A percentile compares a stretch with the other conserved stretches of the same genome.
Evolutionary conservation across 2,113 vertebrate species (phyloP).

Genomic region (Ramphastos sulfuratus): DNA sequence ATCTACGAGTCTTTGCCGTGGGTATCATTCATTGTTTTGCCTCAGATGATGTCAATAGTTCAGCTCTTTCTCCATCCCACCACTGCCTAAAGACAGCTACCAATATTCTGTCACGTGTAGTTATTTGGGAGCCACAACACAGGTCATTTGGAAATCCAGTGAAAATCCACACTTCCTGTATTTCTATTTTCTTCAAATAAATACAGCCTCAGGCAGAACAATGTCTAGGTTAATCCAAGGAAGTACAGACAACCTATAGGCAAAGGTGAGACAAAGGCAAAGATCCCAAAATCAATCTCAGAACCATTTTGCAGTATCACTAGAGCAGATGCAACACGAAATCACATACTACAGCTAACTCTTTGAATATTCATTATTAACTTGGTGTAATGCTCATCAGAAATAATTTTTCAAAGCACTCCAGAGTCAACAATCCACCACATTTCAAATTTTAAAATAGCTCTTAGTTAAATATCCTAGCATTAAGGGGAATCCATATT

Average conservation of each 20-base stretch:
- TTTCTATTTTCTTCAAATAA: not conserved
- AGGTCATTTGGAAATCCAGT: not conserved
- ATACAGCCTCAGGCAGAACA: not conserved
- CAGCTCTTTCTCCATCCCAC: not conserved
- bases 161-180: not conserved
- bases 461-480: not conserved
- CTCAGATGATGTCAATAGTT: not conserved
- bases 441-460: not conserved
- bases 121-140: not conserved
- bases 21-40: not conserved
- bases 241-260: not conserved
- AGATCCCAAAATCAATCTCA: not conserved
- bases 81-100: not conserved
- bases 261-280: not conserved
- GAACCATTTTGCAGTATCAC: not conserved
- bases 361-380: not conserved
- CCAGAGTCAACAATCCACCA: not conserved
- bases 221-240: not conserved
- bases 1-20: not conserved
- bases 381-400: not conserved
- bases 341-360: not conserved
- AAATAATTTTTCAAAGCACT: not conserved
- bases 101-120: not conserved
- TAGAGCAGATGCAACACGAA: not conserved
- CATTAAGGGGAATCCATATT: not conserved